phyloP scores from a whole-genome alignment of 2,113 vertebrate genomes.

The Scytalopus superciliaris region DNA sequence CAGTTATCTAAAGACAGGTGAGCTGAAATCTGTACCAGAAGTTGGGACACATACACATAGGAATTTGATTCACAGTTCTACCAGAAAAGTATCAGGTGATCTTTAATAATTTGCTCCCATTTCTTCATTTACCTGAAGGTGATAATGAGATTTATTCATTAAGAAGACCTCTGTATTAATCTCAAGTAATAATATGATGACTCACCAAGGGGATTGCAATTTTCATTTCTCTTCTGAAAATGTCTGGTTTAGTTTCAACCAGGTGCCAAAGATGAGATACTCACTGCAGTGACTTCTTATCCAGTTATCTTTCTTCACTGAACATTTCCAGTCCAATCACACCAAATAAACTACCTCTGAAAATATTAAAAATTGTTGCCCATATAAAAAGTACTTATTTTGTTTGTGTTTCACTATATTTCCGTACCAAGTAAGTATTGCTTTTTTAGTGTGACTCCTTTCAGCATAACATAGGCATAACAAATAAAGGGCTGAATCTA shows the following conservation, averaged over 20 bases:
- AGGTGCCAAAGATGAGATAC: not conserved
- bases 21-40: not conserved
- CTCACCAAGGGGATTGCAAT: not conserved
- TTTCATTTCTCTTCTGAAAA: not conserved
- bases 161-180: not conserved
- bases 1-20: not conserved
- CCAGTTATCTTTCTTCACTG: not conserved
- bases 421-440: not conserved
- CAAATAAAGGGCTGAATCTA: not conserved
- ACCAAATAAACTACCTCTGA: not conserved
- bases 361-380: not conserved
- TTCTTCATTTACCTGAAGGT: not conserved
- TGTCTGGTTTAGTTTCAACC: not conserved
- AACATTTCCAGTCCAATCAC: not conserved
- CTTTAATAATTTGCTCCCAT: not conserved
- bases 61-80: not conserved
- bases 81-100: not conserved
- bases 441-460: not conserved
- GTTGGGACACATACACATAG: not conserved
- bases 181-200: not conserved
- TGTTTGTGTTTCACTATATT: not conserved
- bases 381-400: not conserved
- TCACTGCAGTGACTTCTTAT: not conserved
- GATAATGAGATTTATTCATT: not conserved
- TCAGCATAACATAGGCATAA: not conserved